Evolutionary conservation across 2,797 vertebrate genomes (phyloP), one percentile per base, ranked within the genome.

Genomic region (Trematomus bernacchii): DNA sequence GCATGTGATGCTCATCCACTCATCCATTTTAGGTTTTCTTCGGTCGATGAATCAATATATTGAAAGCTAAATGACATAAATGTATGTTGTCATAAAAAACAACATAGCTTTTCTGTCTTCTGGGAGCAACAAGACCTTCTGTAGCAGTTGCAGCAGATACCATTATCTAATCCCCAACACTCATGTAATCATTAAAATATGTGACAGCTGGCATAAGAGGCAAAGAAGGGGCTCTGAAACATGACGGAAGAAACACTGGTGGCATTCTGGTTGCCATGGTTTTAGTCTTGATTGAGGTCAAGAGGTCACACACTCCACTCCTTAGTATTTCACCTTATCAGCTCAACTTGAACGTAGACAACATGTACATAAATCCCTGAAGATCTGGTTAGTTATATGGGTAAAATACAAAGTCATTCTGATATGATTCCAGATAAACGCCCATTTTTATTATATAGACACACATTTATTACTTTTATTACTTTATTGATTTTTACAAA

Each of bases 111-210:
- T 57, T 21, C 11, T 50, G 11, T 66, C 15, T 27, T 43, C 0
- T 43, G 7, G 14, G 18, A 64, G 10, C 37, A 64, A 27, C 33
- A 37, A 60, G 42, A 13, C 47, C 27, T 6, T 12, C 16, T 71
- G 16, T 3, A n/a, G 7, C 47, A 11, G 23, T 6, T 30, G 80
- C 86, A 87, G 78, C 79, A 85, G 87, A 72, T 77, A 85, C 81
- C 77, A 40, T 50, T 16, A 67, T 16, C 72, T 6, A 69, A 71
- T 65, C 78, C 77, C 59, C 4, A 30, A n/a, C 9, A 12, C 13
- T 33, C 27, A 37, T 46, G 11, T 44, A 14, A 53, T 4, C 8
- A 10, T 48, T 5, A 13, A 66, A 62, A 33, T 48, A 16, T 50
- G 18, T 52, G 16, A 53, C 42, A 42, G 8, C 10, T 10, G 23